Conservation (phyloP, 30 jellyfish, hydroid and myxozoan genomes). For the Aurelia aurita region DNA sequence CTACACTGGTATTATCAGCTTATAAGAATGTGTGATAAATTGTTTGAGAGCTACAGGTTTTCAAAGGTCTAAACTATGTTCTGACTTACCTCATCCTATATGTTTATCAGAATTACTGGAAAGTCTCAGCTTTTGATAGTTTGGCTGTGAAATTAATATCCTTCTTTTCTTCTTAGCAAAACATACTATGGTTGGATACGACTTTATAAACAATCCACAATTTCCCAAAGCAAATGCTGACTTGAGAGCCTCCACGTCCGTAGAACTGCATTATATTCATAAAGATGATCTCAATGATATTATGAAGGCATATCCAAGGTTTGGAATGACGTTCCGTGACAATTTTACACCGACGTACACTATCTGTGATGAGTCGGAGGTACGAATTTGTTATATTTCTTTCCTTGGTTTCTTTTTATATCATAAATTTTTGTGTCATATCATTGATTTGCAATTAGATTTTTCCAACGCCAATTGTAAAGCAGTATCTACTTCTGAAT, state of each 20-base stretch:
- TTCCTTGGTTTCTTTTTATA: no score
- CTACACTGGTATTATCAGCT: no score
- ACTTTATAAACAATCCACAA: constrained; percentile 63
- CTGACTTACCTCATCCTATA: no score
- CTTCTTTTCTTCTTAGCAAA: constrained; percentile 48
- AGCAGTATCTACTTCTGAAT: no score
- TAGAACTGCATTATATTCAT: constrained; percentile 78
- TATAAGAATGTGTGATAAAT: no score
- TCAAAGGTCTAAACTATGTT: no score
- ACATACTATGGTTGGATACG: constrained; percentile 82
- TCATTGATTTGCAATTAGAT: no score
- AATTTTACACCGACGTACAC: constrained; percentile 52
- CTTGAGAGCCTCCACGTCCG: constrained; percentile 73
- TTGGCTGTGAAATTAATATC: not conserved
- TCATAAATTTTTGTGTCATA: no score
- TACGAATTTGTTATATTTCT: constrained; percentile 8
- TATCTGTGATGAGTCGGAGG: constrained; percentile 89
- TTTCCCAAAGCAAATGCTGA: constrained; percentile 85
- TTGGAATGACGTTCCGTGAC: constrained; percentile 63
- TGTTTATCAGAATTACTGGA: no score
- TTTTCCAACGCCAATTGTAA: no score
- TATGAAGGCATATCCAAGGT: constrained; percentile 76
- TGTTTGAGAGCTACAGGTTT: no score
- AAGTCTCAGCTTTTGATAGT: no score
- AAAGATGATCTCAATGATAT: constrained; percentile 75